Evolutionary conservation across 1,140 invertebrate genomes (phyloP), one percentile per base, ranked within the genome.

Genomic region (Eriocheir sinensis): DNA sequence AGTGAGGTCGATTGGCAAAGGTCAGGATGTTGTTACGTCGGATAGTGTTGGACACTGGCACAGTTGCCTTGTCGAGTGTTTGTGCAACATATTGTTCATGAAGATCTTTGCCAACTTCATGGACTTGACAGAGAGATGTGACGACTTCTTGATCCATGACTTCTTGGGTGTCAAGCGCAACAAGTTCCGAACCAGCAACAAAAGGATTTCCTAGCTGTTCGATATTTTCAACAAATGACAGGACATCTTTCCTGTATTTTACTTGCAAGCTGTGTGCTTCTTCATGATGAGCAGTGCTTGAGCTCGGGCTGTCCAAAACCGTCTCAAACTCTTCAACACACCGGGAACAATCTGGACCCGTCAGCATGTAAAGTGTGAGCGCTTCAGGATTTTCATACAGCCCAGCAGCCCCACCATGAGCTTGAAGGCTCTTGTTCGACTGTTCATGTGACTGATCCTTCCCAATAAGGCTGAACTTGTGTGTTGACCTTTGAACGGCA

Each of bases 371-470:
- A 32, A 85, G 81, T 85, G 81, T 85, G n/a, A 72, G 32, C 32
- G 32, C 81, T 85, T 85, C 81, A 85, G 9, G 81, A 85, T 85
- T 17, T 32, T 85, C 81, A 34, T 85, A 85, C 15, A 85, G 12
- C 81, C 81, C 81, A 85, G 81, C 81, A 17, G 81, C 81, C 32
- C 81, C 81, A 32, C 34, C 81, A 21, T 85, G 81, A 21, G 15
- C 81, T n/a, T 72, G 60, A 72, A 72, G 60, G n/a, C 60, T 72
- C 60, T 89, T 89, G 15, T 89, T 89, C 15, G 88, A 89, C 34
- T 89, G 40, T 44, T 89, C 88, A 89, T 89, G 88, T 12, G 21
- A 89, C 40, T 89, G 88, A 44, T 89, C 30, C 88, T 89, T 89
- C 15, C 21, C 38, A 21, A 44, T 89, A 40, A 89, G 88, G 40